Conservation (phyloP, 2,113 vertebrate species). For the Nothocercus julius region DNA sequence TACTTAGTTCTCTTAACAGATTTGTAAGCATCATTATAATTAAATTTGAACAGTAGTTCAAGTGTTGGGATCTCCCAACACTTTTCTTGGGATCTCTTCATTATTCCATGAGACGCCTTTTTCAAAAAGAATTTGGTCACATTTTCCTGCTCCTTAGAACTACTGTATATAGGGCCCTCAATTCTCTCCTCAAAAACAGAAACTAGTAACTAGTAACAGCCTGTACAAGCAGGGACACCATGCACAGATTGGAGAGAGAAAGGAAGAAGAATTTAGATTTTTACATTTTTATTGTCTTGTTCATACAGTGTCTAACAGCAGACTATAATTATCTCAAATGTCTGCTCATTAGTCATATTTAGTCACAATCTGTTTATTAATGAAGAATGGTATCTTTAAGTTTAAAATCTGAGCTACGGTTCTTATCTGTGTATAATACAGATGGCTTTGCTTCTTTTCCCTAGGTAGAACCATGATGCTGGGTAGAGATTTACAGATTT, state of each 20-base stretch:
- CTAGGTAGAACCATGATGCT: not conserved
- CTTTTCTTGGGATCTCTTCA: not conserved
- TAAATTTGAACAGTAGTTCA: not conserved
- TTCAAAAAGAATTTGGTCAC: not conserved
- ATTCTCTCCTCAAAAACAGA: not conserved
- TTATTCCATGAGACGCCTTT: not conserved
- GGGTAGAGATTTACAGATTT: not conserved
- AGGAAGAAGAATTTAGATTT: not conserved
- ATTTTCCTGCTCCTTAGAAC: not conserved
- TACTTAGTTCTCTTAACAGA: constrained; percentile 1
- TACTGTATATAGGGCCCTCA: not conserved
- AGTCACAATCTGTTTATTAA: not conserved
- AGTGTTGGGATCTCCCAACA: not conserved
- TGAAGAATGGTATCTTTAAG: not conserved
- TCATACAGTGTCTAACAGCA: not conserved
- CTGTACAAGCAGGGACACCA: not conserved
- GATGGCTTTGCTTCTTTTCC: not conserved
- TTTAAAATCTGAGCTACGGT: not conserved
- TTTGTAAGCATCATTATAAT: too few relatives aligned
- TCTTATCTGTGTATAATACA: not conserved
- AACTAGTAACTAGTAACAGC: not conserved
- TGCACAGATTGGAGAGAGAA: not conserved
- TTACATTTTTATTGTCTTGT: not conserved
- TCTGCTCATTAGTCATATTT: not conserved
- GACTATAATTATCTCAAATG: not conserved